Conservation (phyloP, 2,797 vertebrate genomes). For the Onychomys leucogaster region DNA sequence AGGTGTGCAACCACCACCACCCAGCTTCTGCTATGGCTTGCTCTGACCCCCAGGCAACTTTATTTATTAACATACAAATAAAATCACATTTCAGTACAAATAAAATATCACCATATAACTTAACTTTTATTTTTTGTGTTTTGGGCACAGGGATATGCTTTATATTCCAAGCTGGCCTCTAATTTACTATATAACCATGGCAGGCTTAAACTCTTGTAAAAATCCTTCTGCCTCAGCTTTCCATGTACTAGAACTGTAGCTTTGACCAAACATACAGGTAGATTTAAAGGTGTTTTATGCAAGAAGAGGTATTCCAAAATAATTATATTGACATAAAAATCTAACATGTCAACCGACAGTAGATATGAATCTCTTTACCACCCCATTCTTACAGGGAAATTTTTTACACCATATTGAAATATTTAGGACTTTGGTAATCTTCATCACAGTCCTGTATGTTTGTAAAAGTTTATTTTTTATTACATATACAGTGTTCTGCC, state of each 20-base stretch:
- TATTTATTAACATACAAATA: too few species aligned
- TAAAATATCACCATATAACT: too few species aligned
- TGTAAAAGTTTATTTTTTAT: not conserved
- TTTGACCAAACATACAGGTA: not conserved
- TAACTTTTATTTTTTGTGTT: not conserved
- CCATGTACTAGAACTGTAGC: not conserved
- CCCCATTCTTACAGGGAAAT: not conserved
- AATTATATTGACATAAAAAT: not conserved
- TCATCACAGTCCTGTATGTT: fast-evolving
- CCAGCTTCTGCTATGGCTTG: too few species aligned
- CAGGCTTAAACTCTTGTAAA: not conserved
- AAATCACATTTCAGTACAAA: too few species aligned
- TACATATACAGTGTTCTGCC: too few species aligned
- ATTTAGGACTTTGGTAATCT: not conserved
- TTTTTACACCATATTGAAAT: not conserved
- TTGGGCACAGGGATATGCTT: not conserved
- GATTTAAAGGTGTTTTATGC: not conserved
- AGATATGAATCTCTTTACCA: not conserved
- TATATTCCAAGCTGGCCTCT: not conserved
- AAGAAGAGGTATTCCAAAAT: not conserved
- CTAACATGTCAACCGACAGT: not conserved
- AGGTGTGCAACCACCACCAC: too few species aligned
- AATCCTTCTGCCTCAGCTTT: too few species aligned
- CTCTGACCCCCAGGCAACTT: too few species aligned
- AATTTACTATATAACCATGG: not conserved